Evolutionary conservation across 2,888 invertebrate genomes (phyloP).

Genomic region (Drosophila austrosaltans): DNA sequence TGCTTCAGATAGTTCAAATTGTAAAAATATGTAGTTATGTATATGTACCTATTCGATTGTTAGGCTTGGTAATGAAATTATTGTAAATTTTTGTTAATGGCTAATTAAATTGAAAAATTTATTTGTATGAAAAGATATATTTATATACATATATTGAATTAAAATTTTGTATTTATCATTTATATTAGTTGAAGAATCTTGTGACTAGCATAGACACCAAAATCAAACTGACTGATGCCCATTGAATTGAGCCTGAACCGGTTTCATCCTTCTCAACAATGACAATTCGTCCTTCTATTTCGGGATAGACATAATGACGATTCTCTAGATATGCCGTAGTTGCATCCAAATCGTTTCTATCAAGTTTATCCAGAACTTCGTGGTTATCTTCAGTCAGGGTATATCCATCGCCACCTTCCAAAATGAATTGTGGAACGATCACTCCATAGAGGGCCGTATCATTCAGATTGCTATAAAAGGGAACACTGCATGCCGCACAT

Average conservation of each 20-base stretch:
- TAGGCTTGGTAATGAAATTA: neutral
- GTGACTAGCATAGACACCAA: conserved; percentile 44
- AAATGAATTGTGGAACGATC: conserved; percentile 87
- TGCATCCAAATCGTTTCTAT: conserved; percentile 85
- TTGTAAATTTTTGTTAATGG: neutral
- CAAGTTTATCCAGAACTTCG: neutral
- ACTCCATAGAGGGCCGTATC: conserved; percentile 87
- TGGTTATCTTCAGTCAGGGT: conserved; percentile 51
- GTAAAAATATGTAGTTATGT: too few relatives aligned
- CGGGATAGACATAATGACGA: conserved; percentile 87
- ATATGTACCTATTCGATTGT: too few relatives aligned
- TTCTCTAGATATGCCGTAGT: conserved; percentile 86
- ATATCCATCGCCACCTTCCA: conserved; percentile 90
- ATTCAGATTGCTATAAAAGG: conserved; percentile 85
- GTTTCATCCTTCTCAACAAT: conserved; percentile 26
- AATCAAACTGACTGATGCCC: conserved; percentile 49
- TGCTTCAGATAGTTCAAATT: too few relatives aligned
- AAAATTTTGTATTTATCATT: neutral
- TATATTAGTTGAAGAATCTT: conserved; percentile 43
- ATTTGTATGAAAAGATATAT: neutral
- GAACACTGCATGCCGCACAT: conserved; percentile 88
- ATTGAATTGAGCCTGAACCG: conserved; percentile 39
- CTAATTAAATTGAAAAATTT: neutral
- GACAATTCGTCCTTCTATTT: conserved; percentile 87
- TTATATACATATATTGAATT: neutral